Base-by-base conservation (phyloP, 2,888 invertebrate species). In the Aphidius colemani region DNA sequence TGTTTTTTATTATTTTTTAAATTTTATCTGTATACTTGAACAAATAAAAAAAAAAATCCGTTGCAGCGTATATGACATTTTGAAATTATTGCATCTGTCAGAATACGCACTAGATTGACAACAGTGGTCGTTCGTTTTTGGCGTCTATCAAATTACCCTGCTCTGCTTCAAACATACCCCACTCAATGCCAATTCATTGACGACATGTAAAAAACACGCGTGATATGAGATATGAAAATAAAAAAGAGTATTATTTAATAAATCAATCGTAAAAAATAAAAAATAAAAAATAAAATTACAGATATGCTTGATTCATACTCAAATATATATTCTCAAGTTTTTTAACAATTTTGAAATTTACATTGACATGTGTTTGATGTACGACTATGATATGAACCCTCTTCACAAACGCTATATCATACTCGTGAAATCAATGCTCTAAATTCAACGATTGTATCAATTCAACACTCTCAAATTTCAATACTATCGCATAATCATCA, bases 81-180 rank as follows among this genome's bases (percentile, higher is more conserved):
- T 56, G 55, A 67, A 70, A 66, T 68, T 68, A 67, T 67, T 59
- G 64, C 63, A 59, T 66, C 60, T 50, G 63, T 67, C 65, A 65
- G 59, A 63, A 59, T 64, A 44, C 58, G 57, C 55, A 57, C 56
- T 53, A 59, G 63, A 70, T 66, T 66, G 70, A 65, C 66, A 66
- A 66, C 65, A 55, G 59, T 48, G 60, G 41, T 55, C 55, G 18
- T 43, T 65, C 67, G 61, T 51, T 63, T 65, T 63, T 60, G 59
- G 60, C 64, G 65, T 59, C 58, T 63, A 67, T 70, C 67, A 66
- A 67, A 68, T 70, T 68, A 70, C 68, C 40, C 56, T 39, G 7
- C 8, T 53, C 50, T 50, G 13, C 58, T 30, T 30, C 30, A 30
- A 30, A 30, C 30, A 30, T 41, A n/a, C 10, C 10, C 53, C 55